phyloP scores from a whole-genome alignment of 1,140 invertebrate species.

The Zaprionus camerounensis region DNA sequence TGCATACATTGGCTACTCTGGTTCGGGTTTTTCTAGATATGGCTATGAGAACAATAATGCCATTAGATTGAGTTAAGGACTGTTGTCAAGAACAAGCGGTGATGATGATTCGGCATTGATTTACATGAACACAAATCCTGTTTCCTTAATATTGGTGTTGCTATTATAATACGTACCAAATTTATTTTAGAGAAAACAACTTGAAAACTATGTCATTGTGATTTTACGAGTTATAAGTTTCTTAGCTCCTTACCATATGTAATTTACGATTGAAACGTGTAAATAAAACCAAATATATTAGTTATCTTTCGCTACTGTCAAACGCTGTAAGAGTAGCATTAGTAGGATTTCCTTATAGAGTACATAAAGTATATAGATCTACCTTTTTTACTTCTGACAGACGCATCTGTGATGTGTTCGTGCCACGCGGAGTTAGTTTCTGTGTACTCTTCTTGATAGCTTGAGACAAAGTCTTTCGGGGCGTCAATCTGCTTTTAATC shows the following conservation, averaged over 20 bases:
- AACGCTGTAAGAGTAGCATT: slow-evolving; percentile 14
- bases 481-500: slow-evolving; percentile 1
- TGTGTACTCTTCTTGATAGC: slow-evolving; percentile 23
- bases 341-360: neutral
- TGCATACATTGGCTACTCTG: too few species aligned
- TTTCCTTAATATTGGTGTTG: neutral
- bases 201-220: neutral
- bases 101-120: too few species aligned
- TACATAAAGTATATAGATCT: neutral
- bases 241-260: slow-evolving; percentile 11
- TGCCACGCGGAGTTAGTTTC: slow-evolving; percentile 29
- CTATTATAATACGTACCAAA: neutral
- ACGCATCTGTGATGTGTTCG: slow-evolving; percentile 34
- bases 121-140: too few species aligned
- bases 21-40: too few species aligned
- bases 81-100: too few species aligned
- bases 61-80: too few species aligned
- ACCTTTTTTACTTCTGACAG: slow-evolving; percentile 35
- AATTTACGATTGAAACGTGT: slow-evolving; percentile 3
- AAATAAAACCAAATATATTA: slow-evolving; percentile 2
- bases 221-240: neutral
- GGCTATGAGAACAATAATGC: too few species aligned
- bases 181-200: slow-evolving; percentile 6
- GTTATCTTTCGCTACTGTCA: neutral
- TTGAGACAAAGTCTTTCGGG: slow-evolving; percentile 15